Base-by-base conservation (phyloP, 2,888 invertebrate genomes). In the Papilio protenor region DNA sequence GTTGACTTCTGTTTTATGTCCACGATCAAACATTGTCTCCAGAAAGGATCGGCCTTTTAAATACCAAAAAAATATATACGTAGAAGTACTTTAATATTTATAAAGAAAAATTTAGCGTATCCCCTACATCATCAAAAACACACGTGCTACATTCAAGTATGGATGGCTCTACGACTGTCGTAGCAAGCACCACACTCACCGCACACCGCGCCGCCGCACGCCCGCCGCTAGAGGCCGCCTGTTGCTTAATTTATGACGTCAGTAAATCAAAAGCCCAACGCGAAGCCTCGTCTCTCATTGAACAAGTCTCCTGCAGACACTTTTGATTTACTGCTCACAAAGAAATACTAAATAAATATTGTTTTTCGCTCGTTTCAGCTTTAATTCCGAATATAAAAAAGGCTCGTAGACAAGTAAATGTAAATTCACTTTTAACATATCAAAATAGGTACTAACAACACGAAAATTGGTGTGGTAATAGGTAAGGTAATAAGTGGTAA, bases 241-340 rank as follows among this genome's bases (percentile, higher is more conserved):
- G 66, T 66, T 66, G 66, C 66, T 66, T 66, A 66, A 66, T 66
- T 66, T 40, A 66, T 66, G 10, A 40, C 66, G 33, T 6, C 66
- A 18, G 66, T 66, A 66, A 40, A 66, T 66, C 66, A 66, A 3
- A 66, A 66, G 6, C 14, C 18, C 18, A 59, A 59, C 23, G 57
- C 57, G 23, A 59, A 59, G 21, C 57, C 66, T 66, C 66, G n/a
- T 66, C 33, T 40, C 40, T n/a, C 66, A 66, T 33, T 66, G 40
- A 66, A 66, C 40, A 33, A 66, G 66, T 66, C 66, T n/a, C 33
- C 66, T 18, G 66, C 66, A 66, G 66, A 66, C 66, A 40, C 40
- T 66, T 66, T n/a, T 40, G 18, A 66, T 66, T 66, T 66, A 66
- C 10, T 40, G 66, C 10, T 10, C 10, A 33, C 33, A 64, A 66